These are phyloP conservation scores for Clarias fuscus DNA, from an alignment of 2,797 vertebrate species.

Conservation along the genomic window DNA sequence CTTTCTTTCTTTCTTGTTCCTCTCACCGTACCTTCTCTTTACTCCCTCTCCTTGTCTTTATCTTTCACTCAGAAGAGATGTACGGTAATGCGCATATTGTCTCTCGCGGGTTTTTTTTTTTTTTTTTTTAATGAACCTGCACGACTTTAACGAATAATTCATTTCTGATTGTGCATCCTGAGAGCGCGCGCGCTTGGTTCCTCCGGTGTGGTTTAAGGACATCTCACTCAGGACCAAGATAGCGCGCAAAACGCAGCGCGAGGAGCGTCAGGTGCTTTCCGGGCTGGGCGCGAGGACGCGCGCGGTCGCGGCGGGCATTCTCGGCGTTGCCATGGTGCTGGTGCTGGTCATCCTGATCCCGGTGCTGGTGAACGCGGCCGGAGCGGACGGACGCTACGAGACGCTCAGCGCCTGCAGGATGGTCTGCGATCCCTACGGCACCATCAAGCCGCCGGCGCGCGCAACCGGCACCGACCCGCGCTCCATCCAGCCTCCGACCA, in stretches of 20 bases:
- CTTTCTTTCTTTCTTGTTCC: not conserved
- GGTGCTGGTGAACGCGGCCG: constrained; percentile 93
- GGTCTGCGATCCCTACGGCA: constrained; percentile 94
- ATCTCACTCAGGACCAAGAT: constrained; percentile 67
- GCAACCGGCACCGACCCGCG: constrained; percentile 71
- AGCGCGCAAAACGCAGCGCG: constrained; percentile 89
- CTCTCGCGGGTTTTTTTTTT: not conserved
- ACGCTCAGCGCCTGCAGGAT: constrained; percentile 97
- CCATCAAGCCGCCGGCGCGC: constrained; percentile 63
- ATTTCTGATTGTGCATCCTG: not conserved
- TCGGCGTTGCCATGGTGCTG: constrained; percentile 95
- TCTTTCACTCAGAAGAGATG: constrained; percentile 24
- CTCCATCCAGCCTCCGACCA: constrained; percentile 76
- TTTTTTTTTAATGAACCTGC: too few species aligned
- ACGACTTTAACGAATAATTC: not conserved
- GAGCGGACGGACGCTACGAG: constrained; percentile 90
- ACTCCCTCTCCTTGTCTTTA: constrained; percentile 10
- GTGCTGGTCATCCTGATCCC: constrained; percentile 95
- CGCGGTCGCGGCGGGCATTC: constrained; percentile 92
- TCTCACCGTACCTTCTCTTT: not conserved
- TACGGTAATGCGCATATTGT: not conserved
- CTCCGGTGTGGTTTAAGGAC: not conserved
- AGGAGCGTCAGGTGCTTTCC: constrained; percentile 87
- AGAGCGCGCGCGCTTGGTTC: not conserved
- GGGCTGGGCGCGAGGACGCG: constrained; percentile 89